Percentiles rank a stretch among this genome's conserved stretches.
Evolutionary conservation across 2,113 vertebrate genomes (phyloP).

Genomic region (Loxodonta africana): DNA sequence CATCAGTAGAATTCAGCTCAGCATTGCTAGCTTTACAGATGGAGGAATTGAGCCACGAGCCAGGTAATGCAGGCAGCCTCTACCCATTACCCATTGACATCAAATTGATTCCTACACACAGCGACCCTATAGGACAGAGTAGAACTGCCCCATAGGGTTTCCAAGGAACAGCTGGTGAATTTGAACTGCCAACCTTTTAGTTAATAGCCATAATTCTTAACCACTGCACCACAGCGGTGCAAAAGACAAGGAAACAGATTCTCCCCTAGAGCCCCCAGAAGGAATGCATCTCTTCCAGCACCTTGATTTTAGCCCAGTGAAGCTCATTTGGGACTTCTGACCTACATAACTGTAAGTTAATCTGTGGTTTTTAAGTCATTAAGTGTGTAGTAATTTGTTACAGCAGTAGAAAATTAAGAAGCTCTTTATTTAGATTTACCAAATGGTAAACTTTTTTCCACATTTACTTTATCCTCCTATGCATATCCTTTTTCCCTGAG

Average conservation of each 20-base stretch:
- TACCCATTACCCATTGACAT: too few species aligned
- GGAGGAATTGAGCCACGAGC: not conserved
- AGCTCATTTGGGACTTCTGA: not conserved
- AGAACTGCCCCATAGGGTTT: too few species aligned
- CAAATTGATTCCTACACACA: too few species aligned
- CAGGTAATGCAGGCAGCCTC: not conserved
- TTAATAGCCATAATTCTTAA: too few species aligned
- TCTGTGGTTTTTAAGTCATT: not conserved
- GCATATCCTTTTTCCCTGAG: not conserved
- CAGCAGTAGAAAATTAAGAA: not conserved
- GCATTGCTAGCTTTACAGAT: too few species aligned
- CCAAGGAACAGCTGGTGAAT: too few species aligned
- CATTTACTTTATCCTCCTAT: not conserved
- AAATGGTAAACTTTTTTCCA: not conserved
- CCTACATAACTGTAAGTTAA: not conserved
- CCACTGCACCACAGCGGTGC: too few species aligned
- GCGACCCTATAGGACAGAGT: too few species aligned
- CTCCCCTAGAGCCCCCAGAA: not conserved
- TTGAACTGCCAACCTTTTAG: too few species aligned
- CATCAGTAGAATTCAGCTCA: not conserved
- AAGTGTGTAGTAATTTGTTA: not conserved
- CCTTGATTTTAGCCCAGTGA: not conserved
- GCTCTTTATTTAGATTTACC: not conserved
- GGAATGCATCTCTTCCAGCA: not conserved
- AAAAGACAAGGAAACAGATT: not conserved